A percentile compares a stretch with the other conserved stretches of the same genome.
Conservation (phyloP, 2,888 invertebrate species). For the Belgica antarctica region DNA sequence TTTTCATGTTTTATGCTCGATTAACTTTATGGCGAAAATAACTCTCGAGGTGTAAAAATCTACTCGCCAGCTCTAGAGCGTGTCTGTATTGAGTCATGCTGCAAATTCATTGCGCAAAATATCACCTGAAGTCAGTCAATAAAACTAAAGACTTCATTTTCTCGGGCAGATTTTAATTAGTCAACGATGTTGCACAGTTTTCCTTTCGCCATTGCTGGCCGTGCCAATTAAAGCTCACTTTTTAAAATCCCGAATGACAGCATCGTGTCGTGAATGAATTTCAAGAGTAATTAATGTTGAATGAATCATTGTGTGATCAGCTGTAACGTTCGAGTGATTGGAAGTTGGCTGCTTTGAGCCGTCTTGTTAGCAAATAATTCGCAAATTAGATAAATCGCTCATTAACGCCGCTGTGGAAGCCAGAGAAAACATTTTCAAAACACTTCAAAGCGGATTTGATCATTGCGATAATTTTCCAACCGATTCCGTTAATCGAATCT, state of each 20-base stretch:
- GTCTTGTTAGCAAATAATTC: not conserved
- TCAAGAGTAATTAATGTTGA: not conserved
- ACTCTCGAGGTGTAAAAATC: not conserved
- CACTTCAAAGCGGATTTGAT: no score
- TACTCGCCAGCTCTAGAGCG: not conserved
- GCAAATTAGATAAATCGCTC: slow-evolving; percentile 15
- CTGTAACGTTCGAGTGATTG: not conserved
- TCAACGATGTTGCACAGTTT: not conserved
- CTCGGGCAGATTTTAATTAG: not conserved
- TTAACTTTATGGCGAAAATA: slow-evolving; percentile 14
- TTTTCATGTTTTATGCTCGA: slow-evolving; percentile 26
- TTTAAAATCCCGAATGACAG: not conserved
- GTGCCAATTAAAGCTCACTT: not conserved
- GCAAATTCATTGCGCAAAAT: not conserved
- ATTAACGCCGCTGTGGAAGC: no score
- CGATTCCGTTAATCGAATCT: slow-evolving; percentile 14
- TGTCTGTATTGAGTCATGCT: not conserved
- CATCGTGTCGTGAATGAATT: slow-evolving; percentile 7
- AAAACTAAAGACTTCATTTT: slow-evolving; percentile 6
- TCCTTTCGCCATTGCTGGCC: no score
- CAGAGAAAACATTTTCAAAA: not conserved
- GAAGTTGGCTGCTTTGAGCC: not conserved
- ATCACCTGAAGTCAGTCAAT: not conserved
- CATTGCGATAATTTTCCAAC: not conserved
- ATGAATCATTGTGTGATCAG: not conserved